Conservation (phyloP, 2,113 vertebrate genomes). For the Vulpes lagopus region DNA sequence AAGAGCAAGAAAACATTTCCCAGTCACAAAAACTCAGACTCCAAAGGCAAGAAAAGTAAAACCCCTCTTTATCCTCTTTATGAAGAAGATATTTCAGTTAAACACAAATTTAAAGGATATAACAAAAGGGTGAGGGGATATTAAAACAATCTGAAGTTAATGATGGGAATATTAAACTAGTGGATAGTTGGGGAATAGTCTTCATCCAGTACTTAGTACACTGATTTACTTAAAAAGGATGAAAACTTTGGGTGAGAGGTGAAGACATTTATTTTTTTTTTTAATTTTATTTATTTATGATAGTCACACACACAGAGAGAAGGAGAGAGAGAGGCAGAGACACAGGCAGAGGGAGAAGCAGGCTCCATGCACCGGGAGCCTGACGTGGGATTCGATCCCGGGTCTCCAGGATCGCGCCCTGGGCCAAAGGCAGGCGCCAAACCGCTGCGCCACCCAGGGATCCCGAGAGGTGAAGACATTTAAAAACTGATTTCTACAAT, state of each 20-base stretch:
- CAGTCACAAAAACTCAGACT: neutral
- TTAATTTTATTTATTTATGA: no score
- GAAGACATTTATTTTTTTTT: slow-evolving; percentile 3
- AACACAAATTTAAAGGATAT: slow-evolving; percentile 7
- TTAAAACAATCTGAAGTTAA: slow-evolving; percentile 32
- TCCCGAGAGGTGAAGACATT: neutral
- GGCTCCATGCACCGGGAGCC: no score
- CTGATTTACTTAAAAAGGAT: neutral
- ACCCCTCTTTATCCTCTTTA: neutral
- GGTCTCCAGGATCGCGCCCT: no score
- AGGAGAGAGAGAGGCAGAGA: no score
- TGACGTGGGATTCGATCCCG: no score
- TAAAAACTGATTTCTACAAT: neutral
- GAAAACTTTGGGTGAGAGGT: neutral
- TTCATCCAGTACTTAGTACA: slow-evolving; percentile 19
- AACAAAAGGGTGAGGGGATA: neutral
- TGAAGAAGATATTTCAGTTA: neutral
- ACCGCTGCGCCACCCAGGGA: no score
- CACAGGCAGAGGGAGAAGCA: no score
- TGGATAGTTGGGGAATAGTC: neutral
- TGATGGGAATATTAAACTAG: neutral
- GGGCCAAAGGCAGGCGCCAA: no score
- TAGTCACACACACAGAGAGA: no score
- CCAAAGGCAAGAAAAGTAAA: slow-evolving; percentile 25
- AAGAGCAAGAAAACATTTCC: slow-evolving; percentile 28